Base-by-base conservation (phyloP, 2,797 vertebrate species). In the Channa striata region DNA sequence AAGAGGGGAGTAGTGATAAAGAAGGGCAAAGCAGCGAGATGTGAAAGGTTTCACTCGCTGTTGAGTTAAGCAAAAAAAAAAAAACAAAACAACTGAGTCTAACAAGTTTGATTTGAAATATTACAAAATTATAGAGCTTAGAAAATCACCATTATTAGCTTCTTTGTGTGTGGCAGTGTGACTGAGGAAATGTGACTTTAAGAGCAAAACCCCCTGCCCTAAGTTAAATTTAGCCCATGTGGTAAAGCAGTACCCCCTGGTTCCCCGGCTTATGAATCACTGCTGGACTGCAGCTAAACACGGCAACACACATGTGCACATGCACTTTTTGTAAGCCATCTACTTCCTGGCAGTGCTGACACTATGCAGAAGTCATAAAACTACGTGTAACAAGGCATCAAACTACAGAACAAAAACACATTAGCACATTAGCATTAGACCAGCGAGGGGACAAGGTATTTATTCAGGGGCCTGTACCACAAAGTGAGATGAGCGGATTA, bases 201-300 rank as follows among this genome's bases (percentile, higher is more conserved):
- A 92, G 84, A 87, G 72, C 23, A 83, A 87, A 90, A 88, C 73
- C 79, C 84, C 87, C 78, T 34, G 64, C 37, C 52, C 70, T 11
- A 14, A 67, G 89, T 87, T 93, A 93, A 91, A 93, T 88, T 91
- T 94, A 94, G 91, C 64, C 59, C 59, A 30, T 84, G 72, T 56
- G 75, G 85, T 91, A 87, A 85, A 90, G 92, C 77, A 79, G 71
- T 66, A 92, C 25, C 72, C 81, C 59, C 46, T 8, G 25, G 44
- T 42, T 42, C 50, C 54, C 53, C 82, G 66, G 33, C 82, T 74
- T 75, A 59, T 78, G 54, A 65, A 40, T 12, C 4, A 3, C 39
- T 40, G 11, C 39, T 40, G 70, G 64, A 83, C 44, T 68, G 72
- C 60, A 57, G 43, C 77, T 71, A 59, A 61, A 77, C 54, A 79